These are phyloP conservation scores for Tachina lurida DNA, from an alignment of 2,888 invertebrate species.

Conservation along the genomic window DNA sequence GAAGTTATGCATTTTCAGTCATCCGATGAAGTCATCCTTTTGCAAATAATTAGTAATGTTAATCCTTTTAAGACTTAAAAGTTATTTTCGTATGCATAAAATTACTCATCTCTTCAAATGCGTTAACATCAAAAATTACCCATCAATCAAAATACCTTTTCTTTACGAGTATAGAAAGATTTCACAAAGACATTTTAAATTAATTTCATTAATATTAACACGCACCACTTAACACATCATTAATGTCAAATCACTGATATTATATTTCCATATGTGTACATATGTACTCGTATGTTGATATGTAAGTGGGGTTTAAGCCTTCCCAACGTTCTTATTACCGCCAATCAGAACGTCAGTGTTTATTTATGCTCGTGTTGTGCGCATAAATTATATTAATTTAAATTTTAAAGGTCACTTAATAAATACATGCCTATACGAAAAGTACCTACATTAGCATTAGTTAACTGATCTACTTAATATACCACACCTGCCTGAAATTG, in stretches of 20 bases:
- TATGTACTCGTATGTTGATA: no score
- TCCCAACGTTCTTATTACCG: constrained; percentile 1
- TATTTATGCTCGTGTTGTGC: neutral
- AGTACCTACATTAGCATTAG: neutral
- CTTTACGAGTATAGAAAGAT: no score
- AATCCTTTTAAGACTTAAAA: no score
- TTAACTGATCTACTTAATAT: neutral
- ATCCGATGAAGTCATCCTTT: no score
- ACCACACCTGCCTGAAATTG: constrained; percentile 2
- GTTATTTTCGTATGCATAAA: no score
- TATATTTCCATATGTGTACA: neutral
- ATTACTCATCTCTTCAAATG: no score
- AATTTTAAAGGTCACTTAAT: constrained; percentile 15
- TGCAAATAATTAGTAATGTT: no score
- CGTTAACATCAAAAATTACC: no score
- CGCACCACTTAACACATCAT: neutral
- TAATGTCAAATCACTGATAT: constrained; percentile 32
- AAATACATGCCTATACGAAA: neutral
- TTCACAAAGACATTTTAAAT: neutral
- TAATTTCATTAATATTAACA: neutral
- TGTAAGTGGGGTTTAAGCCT: neutral
- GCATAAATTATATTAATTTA: constrained; percentile 15
- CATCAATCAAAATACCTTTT: neutral
- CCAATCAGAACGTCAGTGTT: neutral
- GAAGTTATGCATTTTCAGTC: no score